Conservation (phyloP, 2,797 vertebrate species). For the Psittacula echo region DNA sequence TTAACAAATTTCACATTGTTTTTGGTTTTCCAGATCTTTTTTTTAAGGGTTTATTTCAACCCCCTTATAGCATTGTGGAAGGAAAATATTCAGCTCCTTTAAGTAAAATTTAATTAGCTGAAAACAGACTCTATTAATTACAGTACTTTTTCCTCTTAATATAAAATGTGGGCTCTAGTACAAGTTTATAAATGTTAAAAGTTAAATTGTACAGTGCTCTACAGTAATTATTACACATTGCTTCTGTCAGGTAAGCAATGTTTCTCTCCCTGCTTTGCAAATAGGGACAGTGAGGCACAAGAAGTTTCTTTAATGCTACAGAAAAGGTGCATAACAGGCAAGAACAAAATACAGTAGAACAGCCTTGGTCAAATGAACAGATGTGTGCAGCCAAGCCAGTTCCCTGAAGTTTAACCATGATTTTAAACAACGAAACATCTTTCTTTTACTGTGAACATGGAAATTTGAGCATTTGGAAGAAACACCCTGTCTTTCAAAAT, state of each 20-base stretch:
- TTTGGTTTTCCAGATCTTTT: not conserved
- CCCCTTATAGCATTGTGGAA: not conserved
- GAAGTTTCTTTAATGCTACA: not conserved
- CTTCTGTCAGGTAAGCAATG: not conserved
- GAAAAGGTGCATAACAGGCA: not conserved
- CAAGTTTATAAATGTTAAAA: not conserved
- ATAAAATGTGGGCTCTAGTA: not conserved
- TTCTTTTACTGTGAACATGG: not conserved
- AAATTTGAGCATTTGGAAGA: not conserved
- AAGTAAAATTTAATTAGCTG: conserved; percentile 18
- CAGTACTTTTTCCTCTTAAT: not conserved
- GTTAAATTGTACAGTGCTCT: not conserved
- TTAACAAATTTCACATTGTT: not conserved
- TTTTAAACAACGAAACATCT: not conserved
- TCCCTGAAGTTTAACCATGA: not conserved
- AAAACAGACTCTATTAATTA: not conserved
- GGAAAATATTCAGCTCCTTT: not conserved
- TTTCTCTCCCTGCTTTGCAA: not conserved
- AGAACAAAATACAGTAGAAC: not conserved
- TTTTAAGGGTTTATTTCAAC: not conserved
- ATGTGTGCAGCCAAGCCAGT: not conserved
- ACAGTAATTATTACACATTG: not conserved
- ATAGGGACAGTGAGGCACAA: not conserved
- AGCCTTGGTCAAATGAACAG: not conserved
- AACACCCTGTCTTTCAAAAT: not conserved